Percentiles rank a stretch among this genome's conserved stretches.
These are phyloP conservation scores for Lapara coniferarum DNA, from an alignment of 2,888 invertebrate species.

Conservation along the genomic window DNA sequence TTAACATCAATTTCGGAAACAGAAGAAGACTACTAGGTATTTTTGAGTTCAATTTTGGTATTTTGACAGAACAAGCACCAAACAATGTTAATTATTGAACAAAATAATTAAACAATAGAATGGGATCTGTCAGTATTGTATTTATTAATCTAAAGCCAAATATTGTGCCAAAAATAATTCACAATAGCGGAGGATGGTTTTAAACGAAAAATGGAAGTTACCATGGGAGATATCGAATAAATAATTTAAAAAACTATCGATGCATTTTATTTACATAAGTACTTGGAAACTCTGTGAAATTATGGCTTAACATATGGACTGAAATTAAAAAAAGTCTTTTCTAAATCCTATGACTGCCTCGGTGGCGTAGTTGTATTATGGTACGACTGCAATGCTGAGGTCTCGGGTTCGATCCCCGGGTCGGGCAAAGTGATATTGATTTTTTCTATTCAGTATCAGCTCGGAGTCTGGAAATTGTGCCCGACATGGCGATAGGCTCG, in stretches of 20 bases:
- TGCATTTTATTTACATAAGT: conserved; percentile 1
- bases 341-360: too few species aligned
- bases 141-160: conserved; percentile 62
- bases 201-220: conserved; percentile 52
- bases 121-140: conserved; percentile 30
- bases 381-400: too few species aligned
- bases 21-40: too few species aligned
- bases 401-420: too few species aligned
- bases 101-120: background rate
- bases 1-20: too few species aligned
- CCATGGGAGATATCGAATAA: conserved; percentile 65
- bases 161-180: conserved; percentile 69
- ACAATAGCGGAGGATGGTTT: conserved; percentile 46
- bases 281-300: background rate
- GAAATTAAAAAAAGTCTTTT: too few species aligned
- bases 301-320: too few species aligned
- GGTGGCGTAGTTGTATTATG: too few species aligned
- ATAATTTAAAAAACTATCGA: conserved; percentile 39
- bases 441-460: too few species aligned
- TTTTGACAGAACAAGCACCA: conserved; percentile 17
- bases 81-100: conserved; percentile 2
- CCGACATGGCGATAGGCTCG: too few species aligned
- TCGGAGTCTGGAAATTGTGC: too few species aligned
- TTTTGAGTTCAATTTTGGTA: background rate
- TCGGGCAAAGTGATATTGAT: too few species aligned